phyloP scores from a whole-genome alignment of 2,797 vertebrate species.

The Staurois parvus region DNA sequence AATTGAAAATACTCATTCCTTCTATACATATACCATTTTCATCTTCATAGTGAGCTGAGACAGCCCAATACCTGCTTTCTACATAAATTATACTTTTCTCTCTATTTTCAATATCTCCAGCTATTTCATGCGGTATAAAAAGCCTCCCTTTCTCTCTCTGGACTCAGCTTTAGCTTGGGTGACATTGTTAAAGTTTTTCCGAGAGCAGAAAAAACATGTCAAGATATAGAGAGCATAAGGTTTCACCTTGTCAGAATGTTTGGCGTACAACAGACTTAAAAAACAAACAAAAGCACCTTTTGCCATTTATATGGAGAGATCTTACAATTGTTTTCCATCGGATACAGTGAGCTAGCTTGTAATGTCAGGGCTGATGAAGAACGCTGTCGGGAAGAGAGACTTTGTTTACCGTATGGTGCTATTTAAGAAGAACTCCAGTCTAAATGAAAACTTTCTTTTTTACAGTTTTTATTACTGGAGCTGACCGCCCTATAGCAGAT shows the following conservation, averaged over 20 bases:
- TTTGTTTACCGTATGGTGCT: slow-evolving; percentile 22
- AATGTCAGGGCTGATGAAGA: slow-evolving; percentile 66
- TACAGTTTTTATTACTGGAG: no score
- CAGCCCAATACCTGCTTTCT: no score
- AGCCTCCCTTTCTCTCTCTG: slow-evolving; percentile 49
- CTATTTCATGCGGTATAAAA: slow-evolving; percentile 18
- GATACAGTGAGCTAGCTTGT: slow-evolving; percentile 62
- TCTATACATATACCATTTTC: no score
- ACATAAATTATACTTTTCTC: no score
- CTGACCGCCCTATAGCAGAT: no score
- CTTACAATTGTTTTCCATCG: slow-evolving; percentile 67
- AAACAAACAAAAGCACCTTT: slow-evolving; percentile 72
- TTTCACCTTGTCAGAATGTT: slow-evolving; percentile 75
- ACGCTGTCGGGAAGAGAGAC: slow-evolving; percentile 48
- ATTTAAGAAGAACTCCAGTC: not conserved
- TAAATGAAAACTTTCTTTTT: no score
- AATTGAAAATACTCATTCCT: no score
- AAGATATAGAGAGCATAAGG: slow-evolving; percentile 66
- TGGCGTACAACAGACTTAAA: slow-evolving; percentile 65
- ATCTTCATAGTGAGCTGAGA: no score
- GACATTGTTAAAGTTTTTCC: slow-evolving; percentile 66
- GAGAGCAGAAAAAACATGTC: slow-evolving; percentile 71
- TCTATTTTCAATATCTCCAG: not conserved
- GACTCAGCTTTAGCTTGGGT: slow-evolving; percentile 67
- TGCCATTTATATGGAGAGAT: slow-evolving; percentile 70